phyloP scores from a whole-genome alignment of 2,888 invertebrate genomes.

The Cremastinae sp. region DNA sequence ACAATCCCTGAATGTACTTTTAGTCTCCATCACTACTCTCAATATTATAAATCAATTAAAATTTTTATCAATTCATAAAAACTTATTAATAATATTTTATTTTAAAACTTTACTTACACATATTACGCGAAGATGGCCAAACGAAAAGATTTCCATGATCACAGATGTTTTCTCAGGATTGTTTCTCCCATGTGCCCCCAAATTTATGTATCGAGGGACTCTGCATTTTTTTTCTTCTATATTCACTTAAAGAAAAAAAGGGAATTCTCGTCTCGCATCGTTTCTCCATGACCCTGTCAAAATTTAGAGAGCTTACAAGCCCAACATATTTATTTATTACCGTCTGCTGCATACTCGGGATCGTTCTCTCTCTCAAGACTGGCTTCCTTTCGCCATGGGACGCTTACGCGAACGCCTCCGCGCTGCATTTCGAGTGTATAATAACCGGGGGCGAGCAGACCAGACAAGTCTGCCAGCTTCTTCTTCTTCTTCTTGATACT shows the following conservation, averaged over 20 bases:
- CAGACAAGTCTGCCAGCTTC: conserved; percentile 61
- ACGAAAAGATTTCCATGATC: conserved; percentile 23
- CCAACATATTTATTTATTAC: conserved; percentile 59
- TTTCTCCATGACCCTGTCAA: conserved; percentile 59
- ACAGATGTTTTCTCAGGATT: conserved; percentile 47
- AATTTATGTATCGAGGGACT: neutral
- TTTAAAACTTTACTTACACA: too few relatives aligned
- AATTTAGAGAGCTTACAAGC: conserved; percentile 48
- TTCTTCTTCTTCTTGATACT: conserved; percentile 59
- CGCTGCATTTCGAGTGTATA: conserved; percentile 61
- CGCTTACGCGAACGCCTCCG: conserved; percentile 58
- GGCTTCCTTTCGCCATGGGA: conserved; percentile 55
- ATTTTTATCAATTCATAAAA: too few relatives aligned
- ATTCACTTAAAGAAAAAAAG: conserved; percentile 20
- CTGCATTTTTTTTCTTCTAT: conserved; percentile 1
- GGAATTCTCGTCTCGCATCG: conserved; percentile 27
- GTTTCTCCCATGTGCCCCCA: neutral
- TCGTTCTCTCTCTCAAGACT: conserved; percentile 49
- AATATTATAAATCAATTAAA: too few relatives aligned
- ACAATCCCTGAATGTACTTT: too few relatives aligned
- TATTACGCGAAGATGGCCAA: too few relatives aligned
- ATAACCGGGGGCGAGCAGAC: conserved; percentile 60
- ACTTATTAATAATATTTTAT: too few relatives aligned
- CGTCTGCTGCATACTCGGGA: conserved; percentile 49
- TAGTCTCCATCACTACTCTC: too few relatives aligned